Evolutionary conservation across 2,797 vertebrate species (phyloP), one percentile per base, ranked within the genome.

Genomic region (Bucorvus abyssinicus): DNA sequence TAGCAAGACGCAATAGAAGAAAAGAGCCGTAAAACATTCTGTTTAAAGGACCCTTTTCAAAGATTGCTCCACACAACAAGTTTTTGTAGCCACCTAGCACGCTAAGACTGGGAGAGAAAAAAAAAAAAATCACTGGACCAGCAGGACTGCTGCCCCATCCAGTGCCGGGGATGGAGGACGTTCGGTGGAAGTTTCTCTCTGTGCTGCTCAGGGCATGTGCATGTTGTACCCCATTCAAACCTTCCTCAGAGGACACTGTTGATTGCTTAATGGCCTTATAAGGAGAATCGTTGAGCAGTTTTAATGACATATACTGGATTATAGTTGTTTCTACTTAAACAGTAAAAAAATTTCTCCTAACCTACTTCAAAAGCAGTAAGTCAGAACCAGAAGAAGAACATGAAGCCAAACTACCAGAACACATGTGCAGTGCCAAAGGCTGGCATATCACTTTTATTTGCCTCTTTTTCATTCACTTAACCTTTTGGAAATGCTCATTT

Each of bases 91-190:
- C 29, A 47, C 50, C 45, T 49, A 30, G 22, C 14, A 36, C 6
- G 4, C 26, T 56, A 10, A 24, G 22, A 36, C 8, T 47, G 23
- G 12, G 23, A 78, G 17, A 60, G 23, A 14, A 67, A 47, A 69
- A 6, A 17, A 65, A 65, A 59, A 49, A 55, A 19, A 1, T 4
- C 52, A 21, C 15, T 36, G 34, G 44, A 67, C 13, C n/a, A 78
- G 70, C 47, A 23, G 52, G 52, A 24, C 32, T 1, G 0, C 44
- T 86, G 65, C n/a, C 19, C 84, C 19, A 30, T 21, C 22, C 24
- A 4, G 45, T 27, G 12, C 14, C 18, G 0, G 3, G 34, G 65
- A 47, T 5, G 22, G 52, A 56, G n/a, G n/a, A 15, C 6, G 2
- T n/a, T 44, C 0, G 4, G 47, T 24, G 42, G 3, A 16, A 22